Conservation (phyloP, 2,888 invertebrate genomes). For the Hartigia nigra region DNA sequence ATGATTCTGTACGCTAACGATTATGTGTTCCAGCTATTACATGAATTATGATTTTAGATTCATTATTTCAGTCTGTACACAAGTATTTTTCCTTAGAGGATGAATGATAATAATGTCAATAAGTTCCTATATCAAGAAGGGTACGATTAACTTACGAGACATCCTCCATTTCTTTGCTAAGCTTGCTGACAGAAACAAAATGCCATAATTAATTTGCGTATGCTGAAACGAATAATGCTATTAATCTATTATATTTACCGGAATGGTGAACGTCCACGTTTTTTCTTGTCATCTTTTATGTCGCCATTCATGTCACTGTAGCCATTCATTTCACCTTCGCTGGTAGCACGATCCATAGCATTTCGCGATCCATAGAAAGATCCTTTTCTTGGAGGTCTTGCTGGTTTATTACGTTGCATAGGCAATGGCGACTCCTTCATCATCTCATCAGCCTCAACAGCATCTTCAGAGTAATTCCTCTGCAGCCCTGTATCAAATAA, state of each 20-base stretch:
- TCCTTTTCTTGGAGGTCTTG: conserved; percentile 81
- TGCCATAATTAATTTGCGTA: conserved; percentile 12
- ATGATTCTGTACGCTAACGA: background rate
- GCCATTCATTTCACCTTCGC: conserved; percentile 81
- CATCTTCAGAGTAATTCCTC: conserved; percentile 87
- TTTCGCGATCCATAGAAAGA: conserved; percentile 68
- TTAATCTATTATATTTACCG: conserved; percentile 70
- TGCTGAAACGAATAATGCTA: background rate
- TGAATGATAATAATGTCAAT: conserved; percentile 2
- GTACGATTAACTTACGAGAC: conserved; percentile 49
- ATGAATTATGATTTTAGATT: background rate
- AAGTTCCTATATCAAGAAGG: background rate
- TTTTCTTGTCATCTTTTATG: conserved; percentile 78
- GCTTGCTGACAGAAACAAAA: conserved; percentile 49
- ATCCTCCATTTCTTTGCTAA: conserved; percentile 60
- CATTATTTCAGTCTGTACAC: background rate
- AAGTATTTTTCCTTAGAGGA: background rate
- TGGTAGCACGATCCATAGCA: conserved; percentile 77
- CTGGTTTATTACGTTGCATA: conserved; percentile 68
- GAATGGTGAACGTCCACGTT: conserved; percentile 91
- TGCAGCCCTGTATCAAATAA: conserved; percentile 74
- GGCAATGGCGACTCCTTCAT: conserved; percentile 68
- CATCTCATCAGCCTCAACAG: conserved; percentile 77
- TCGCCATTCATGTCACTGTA: conserved; percentile 74
- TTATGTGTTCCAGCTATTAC: background rate